Conservation (phyloP, 2,888 invertebrate species). For the Hecatera dysodea region DNA sequence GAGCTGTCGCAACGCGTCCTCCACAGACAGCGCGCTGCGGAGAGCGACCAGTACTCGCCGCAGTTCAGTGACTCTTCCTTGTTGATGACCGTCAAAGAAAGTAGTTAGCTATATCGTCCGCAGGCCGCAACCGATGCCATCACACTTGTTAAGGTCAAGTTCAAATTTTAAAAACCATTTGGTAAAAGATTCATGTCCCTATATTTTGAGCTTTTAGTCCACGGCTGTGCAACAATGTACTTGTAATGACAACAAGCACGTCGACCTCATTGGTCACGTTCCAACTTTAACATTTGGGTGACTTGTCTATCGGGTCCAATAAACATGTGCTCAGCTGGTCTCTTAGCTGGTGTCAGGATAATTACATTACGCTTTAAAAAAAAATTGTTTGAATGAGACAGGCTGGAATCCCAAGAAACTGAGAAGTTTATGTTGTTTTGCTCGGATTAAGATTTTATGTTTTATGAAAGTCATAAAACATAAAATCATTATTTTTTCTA, state of each 20-base stretch:
- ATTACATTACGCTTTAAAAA: too few species aligned
- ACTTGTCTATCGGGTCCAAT: not conserved
- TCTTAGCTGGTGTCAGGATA: too few species aligned
- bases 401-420: too few species aligned
- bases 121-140: not conserved
- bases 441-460: too few species aligned
- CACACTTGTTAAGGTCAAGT: not conserved
- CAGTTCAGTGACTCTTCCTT: not conserved
- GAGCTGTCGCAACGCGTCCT: constrained; percentile 39
- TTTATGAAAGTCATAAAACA: too few species aligned
- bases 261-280: not conserved
- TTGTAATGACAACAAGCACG: not conserved
- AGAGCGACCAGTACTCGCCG: not conserved
- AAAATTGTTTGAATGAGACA: too few species aligned
- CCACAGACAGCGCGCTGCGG: constrained; percentile 9
- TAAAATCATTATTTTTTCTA: too few species aligned
- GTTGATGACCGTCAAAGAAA: not conserved
- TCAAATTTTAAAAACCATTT: not conserved
- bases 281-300: not conserved
- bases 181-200: not conserved
- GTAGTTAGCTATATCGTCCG: not conserved
- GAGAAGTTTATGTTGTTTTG: too few species aligned
- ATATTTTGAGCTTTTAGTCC: not conserved
- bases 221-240: not conserved
- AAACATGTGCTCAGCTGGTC: too few species aligned